Base-by-base conservation (phyloP, 2,888 invertebrate species). In the Pseudolycoriella hygida region DNA sequence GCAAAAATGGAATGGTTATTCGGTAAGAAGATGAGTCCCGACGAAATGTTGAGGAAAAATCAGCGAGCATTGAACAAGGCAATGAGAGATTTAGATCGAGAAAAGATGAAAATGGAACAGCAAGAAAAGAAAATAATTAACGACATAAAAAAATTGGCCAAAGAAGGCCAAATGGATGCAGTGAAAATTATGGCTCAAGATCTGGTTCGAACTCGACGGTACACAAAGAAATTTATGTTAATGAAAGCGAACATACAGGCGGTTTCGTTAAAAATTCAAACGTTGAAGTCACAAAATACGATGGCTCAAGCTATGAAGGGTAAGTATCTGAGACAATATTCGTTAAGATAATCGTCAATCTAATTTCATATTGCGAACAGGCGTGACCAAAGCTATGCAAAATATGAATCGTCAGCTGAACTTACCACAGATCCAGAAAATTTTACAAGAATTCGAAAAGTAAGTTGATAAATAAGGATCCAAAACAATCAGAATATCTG, bases 111-210 rank as follows among this genome's bases (percentile, higher is more conserved):
- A 61, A 94, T 98, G 93, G 97, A 98, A 64, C 89, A 90, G 56
- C 96, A 97, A 61, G 98, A 99, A 61, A 98, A 98, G 67, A 98
- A 97, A 68, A 83, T 97, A 50, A 98, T 98, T 49, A 78, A 78
- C 1, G 98, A 98, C 60, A 98, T 98, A 50, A 98, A 98, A 64
- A 97, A 96, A 68, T 80, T 97, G 67, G 98, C 98, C 1, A 98
- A 98, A 61, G 90, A 93, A 59, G 94, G 94, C 12, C 98, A 98
- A 71, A 98, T 98, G 93, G 97, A 98, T 69, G 93, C 98, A 12
- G 98, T 98, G 0, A 97, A 94, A 72, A 96, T 98, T 53, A 97
- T 98, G 97, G 98, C 98, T 0, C 93, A 93, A 62, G 98, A 98
- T 68, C 70, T 98, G 52, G 98, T 98, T 5, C 74, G 98, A 52